These are phyloP conservation scores for Tipula unca DNA, from an alignment of 2,888 invertebrate genomes.

Conservation along the genomic window DNA sequence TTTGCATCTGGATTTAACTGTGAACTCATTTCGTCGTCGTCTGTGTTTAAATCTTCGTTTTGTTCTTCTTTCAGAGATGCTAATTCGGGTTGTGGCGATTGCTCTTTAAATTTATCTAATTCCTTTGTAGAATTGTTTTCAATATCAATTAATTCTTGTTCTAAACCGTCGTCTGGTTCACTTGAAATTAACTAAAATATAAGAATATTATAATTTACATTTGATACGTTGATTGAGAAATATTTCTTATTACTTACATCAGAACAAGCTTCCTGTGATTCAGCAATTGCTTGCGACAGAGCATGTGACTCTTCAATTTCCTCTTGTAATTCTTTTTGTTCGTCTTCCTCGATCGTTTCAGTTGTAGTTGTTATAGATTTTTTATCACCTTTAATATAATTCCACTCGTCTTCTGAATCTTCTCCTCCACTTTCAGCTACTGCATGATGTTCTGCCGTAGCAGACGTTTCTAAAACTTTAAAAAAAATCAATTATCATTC, in stretches of 20 bases:
- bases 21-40: constrained; percentile 55
- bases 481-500: background rate
- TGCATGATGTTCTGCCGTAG: constrained; percentile 14
- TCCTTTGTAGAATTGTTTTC: background rate
- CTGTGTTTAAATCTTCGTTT: background rate
- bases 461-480: constrained; percentile 16
- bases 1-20: constrained; percentile 77
- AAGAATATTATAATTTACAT: background rate
- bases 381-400: constrained; percentile 59
- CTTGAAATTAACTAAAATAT: constrained; percentile 14
- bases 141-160: constrained; percentile 2
- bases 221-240: background rate
- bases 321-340: constrained; percentile 26
- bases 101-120: background rate
- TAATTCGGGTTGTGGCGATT: background rate
- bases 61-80: background rate
- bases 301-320: constrained; percentile 25
- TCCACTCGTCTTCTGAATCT: constrained; percentile 78
- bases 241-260: constrained; percentile 23
- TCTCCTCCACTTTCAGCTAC: constrained; percentile 20
- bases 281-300: constrained; percentile 21
- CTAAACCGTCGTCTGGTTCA: constrained; percentile 2
- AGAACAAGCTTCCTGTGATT: constrained; percentile 27
- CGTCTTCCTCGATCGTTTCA: constrained; percentile 27
- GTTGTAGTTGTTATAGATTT: constrained; percentile 34